These are phyloP conservation scores for Oreocharis arfaki DNA, from an alignment of 2,113 vertebrate genomes.

Conservation along the genomic window DNA sequence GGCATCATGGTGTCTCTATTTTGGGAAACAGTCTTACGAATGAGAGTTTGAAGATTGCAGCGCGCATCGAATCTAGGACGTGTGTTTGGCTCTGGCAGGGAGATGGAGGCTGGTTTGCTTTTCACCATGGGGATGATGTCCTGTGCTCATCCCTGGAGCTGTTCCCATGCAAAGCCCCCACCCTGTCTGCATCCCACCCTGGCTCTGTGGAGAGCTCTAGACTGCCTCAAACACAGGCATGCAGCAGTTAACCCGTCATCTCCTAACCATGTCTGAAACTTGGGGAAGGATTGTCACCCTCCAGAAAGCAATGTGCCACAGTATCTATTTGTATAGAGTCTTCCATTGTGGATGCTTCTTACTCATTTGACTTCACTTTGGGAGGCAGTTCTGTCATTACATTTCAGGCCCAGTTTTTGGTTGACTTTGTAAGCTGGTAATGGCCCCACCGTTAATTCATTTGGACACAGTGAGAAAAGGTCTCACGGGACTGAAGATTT, in stretches of 20 bases:
- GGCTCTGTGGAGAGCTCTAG: neutral
- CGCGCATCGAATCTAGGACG: rapidly evolving
- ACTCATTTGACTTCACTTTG: neutral
- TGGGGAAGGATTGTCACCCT: neutral
- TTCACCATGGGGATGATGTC: neutral
- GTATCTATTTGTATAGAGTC: neutral
- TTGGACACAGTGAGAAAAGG: neutral
- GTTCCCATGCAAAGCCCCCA: neutral
- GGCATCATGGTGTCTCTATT: neutral
- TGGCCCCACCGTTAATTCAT: neutral
- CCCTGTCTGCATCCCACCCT: neutral
- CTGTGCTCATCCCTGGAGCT: neutral
- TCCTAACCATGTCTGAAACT: neutral
- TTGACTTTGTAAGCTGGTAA: neutral
- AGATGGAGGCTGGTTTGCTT: neutral
- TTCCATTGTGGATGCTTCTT: neutral
- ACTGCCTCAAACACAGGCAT: neutral
- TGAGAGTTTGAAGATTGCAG: neutral
- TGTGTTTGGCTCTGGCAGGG: neutral
- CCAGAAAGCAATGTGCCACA: neutral
- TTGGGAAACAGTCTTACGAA: neutral
- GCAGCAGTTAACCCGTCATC: neutral
- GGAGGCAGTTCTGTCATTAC: neutral
- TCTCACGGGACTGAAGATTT: neutral
- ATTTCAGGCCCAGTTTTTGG: neutral